Conservation (phyloP, 2,888 invertebrate species). For the Pyrgus malvae region DNA sequence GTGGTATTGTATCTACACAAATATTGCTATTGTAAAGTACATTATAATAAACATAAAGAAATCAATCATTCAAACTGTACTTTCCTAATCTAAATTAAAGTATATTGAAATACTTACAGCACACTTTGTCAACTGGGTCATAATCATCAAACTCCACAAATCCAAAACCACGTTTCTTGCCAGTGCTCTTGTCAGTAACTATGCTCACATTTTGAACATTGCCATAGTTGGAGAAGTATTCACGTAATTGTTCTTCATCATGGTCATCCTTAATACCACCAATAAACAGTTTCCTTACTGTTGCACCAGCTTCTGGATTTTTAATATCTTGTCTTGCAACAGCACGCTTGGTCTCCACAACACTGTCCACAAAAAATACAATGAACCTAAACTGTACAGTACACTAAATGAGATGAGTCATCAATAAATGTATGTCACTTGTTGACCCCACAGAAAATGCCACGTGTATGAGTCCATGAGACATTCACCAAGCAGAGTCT, state of each 20-base stretch:
- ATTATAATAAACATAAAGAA: neutral
- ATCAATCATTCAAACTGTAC: too few species aligned
- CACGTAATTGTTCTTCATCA: constrained; percentile 93
- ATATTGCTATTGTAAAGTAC: neutral
- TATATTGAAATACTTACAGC: constrained; percentile 87
- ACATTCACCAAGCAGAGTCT: constrained; percentile 75
- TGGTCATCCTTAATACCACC: constrained; percentile 97
- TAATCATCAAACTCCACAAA: constrained; percentile 99
- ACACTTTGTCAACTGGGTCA: constrained; percentile 98
- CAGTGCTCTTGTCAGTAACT: constrained; percentile 95
- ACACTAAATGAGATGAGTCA: neutral
- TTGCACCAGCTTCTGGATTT: constrained; percentile 95
- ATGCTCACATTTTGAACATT: constrained; percentile 92
- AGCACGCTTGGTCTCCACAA: constrained; percentile 98
- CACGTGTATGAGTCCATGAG: constrained; percentile 54
- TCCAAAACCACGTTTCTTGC: constrained; percentile 97
- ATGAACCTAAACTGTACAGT: too few species aligned
- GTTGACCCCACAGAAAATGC: constrained; percentile 75
- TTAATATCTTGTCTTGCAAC: constrained; percentile 96
- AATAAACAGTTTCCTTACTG: constrained; percentile 96
- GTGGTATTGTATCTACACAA: too few species aligned
- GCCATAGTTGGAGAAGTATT: constrained; percentile 92
- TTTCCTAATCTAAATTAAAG: too few species aligned
- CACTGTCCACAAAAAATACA: constrained; percentile 63
- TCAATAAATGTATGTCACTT: constrained; percentile 15